These are phyloP conservation scores for Todiramphus saurophagus DNA, from an alignment of 2,113 vertebrate species.

Conservation along the genomic window DNA sequence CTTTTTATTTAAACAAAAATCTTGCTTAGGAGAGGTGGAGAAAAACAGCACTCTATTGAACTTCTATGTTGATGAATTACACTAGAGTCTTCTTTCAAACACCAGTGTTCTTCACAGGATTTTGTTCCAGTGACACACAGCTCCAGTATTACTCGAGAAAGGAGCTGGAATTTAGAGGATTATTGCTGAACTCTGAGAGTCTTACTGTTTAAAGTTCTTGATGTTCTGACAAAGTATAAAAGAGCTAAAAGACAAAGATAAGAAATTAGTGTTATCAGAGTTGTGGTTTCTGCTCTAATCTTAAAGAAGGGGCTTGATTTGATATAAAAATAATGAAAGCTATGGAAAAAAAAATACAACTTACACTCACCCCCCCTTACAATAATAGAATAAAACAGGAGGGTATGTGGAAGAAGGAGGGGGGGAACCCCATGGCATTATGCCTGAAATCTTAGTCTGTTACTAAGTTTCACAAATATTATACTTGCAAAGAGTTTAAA, in stretches of 20 bases:
- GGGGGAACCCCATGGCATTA: fast-evolving
- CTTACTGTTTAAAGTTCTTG: background rate
- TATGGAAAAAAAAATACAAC: background rate
- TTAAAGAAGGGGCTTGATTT: background rate
- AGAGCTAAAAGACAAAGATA: background rate
- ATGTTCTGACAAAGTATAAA: background rate
- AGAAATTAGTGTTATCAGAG: background rate
- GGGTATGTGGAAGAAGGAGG: background rate
- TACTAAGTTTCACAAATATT: background rate
- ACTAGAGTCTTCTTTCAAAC: background rate
- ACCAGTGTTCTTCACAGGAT: background rate
- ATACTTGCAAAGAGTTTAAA: background rate
- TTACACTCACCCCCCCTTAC: too few relatives aligned
- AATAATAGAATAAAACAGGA: background rate
- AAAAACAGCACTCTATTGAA: background rate
- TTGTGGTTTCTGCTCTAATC: background rate
- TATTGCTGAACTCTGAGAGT: background rate
- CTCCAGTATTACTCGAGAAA: background rate
- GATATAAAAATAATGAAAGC: background rate
- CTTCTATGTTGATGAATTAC: background rate
- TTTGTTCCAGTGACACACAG: background rate
- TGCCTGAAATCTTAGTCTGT: background rate
- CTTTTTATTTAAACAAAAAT: background rate
- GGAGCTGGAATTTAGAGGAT: background rate
- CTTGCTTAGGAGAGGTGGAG: background rate